Conservation (phyloP, 2,113 vertebrate species). For the Ameiurus melas region DNA sequence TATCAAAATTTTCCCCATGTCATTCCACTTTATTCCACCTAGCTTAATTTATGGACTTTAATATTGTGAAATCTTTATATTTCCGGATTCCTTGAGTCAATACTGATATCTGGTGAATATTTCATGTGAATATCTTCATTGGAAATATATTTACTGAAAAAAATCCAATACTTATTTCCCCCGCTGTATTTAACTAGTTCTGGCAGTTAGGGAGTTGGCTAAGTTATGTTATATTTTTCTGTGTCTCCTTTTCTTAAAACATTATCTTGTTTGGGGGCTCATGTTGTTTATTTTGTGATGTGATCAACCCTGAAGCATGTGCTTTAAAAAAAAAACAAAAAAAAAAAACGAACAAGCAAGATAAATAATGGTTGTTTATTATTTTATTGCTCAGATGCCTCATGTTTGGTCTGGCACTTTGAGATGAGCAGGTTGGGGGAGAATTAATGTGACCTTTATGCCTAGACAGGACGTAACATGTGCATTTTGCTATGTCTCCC, state of each 20-base stretch:
- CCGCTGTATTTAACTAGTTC: not conserved
- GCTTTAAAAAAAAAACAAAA: not conserved
- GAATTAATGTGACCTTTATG: not conserved
- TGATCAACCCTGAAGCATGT: not conserved
- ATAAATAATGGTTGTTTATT: conserved; percentile 1
- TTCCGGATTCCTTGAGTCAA: no score
- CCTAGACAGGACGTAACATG: not conserved
- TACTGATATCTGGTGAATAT: no score
- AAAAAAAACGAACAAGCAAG: not conserved
- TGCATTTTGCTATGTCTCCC: conserved; percentile 11
- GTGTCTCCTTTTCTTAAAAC: not conserved
- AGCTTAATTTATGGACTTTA: no score
- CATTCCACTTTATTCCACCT: no score
- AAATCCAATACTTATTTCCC: no score
- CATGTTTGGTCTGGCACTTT: not conserved
- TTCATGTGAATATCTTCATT: no score
- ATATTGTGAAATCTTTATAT: no score
- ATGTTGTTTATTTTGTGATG: not conserved
- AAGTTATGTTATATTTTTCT: not conserved
- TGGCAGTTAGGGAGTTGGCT: not conserved
- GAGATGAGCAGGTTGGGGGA: not conserved
- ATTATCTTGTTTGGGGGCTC: not conserved
- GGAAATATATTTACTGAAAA: no score
- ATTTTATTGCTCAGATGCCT: not conserved
- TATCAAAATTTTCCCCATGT: no score